Evolutionary conservation across 2,113 vertebrate genomes (phyloP).

Genomic region (Cyprinodon variegatus): DNA sequence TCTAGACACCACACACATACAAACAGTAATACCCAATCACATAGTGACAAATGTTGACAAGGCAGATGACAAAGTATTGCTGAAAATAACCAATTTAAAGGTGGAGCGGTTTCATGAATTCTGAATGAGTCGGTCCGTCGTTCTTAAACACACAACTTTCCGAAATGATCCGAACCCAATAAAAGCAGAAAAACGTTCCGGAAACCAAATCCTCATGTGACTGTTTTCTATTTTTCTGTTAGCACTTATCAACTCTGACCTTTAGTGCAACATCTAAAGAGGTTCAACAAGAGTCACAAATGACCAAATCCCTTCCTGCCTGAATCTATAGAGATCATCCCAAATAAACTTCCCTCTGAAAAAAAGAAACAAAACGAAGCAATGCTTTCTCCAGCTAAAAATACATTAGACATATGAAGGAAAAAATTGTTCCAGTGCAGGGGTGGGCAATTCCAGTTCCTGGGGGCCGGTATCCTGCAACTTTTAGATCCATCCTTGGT

Average conservation of each 20-base stretch:
- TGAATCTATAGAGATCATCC: neutral
- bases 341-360: neutral
- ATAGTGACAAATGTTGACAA: constrained; percentile 57
- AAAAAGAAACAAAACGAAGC: neutral
- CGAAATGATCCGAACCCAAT: neutral
- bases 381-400: too few relatives aligned
- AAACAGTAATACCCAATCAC: constrained; percentile 21
- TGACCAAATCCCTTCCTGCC: neutral
- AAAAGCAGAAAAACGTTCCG: neutral
- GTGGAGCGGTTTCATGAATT: constrained; percentile 3
- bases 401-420: neutral
- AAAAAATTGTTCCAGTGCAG: too few relatives aligned
- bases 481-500: too few relatives aligned
- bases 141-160: neutral
- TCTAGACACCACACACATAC: constrained; percentile 63
- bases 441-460: too few relatives aligned
- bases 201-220: neutral
- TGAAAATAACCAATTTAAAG: constrained; percentile 40
- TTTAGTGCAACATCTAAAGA: neutral
- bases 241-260: neutral
- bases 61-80: constrained; percentile 46
- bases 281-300: neutral
- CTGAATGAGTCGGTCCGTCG: neutral
- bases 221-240: neutral
- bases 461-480: too few relatives aligned